Base-by-base conservation (phyloP, 1,140 invertebrate species). In the Penaeus japonicus region DNA sequence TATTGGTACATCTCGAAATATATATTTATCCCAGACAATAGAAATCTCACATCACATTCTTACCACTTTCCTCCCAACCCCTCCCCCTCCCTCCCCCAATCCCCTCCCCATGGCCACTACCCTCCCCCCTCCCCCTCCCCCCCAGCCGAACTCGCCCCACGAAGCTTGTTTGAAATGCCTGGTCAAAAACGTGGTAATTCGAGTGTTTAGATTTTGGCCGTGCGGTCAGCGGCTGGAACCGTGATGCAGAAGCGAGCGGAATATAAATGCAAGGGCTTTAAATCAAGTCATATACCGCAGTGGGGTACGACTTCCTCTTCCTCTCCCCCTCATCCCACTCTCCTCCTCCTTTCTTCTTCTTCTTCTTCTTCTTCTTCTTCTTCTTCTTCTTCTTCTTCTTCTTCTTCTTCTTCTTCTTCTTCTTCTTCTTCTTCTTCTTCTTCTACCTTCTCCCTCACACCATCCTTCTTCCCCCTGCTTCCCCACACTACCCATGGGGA, bases 141-240 rank as follows among this genome's bases (percentile, higher is more conserved):
- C 20, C 15, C 20, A 17, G 35, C 30, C 20, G 35, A 20, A 32
- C 5, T 17, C 30, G n/a, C 5, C 24, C 12, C n/a, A 53, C n/a
- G 77, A 17, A 39, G 39, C 32, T 32, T 79, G 77, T 79, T 79
- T 79, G 39, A 79, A 53, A 79, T 79, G 77, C 77, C 20, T 39
- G 77, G 77, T 79, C 77, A 79, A 79, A 27, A 53, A 47, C 15
- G 77, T 27, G 32, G 47, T 79, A 53, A 79, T 79, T 79, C 20
- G 30, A 47, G 77, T 62, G 80, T 82, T 59, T 82, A 32, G 80
- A 82, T 59, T 82, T 82, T 82, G 80, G 35, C 24, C 27, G 39
- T 47, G 55, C 27, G 80, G 80, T 82, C 80, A 82, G 80, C 27
- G 35, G 53, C 12, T 47, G 53, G 27, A 22, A 30, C 78, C n/a